Base-by-base conservation (phyloP, 2,797 vertebrate genomes). In the Melanotaenia nigrans region DNA sequence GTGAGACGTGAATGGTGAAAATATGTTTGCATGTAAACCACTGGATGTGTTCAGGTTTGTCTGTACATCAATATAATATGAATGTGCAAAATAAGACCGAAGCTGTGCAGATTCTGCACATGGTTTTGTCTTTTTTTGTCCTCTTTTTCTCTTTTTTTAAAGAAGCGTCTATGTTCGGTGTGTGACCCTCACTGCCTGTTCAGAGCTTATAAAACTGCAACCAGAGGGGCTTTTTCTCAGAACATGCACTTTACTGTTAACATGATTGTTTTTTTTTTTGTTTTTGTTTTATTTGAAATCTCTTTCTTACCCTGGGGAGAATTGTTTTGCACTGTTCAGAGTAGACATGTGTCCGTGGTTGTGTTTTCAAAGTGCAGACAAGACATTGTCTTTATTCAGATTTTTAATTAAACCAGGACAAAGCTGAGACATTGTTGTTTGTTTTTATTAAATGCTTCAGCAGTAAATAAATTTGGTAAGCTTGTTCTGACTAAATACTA, bases 201-300 rank as follows among this genome's bases (percentile, higher is more conserved):
- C 53, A 57, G 60, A 73, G 74, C 82, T 83, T 83, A 11, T 61
- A 61, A 68, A 81, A 85, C 77, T 55, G 55, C 69, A 79, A 77
- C 20, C 1, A 62, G 74, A 76, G 81, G 72, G 78, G 71, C 59
- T 71, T 79, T 83, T 87, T 90, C 85, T 92, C 89, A 79, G 81
- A 91, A 90, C 89, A 91, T 93, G 94, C 94, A 95, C 94, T 95
- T 94, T 94, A 94, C 80, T 85, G 60, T 86, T 77, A 79, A 36
- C 59, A 77, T 75, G 3, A 40, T 76, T 81, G 49, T 18, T 36
- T 38, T 38, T 55, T 45, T 76, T 74, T 36, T 22, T 40, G 20
- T 65, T 51, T 73, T 75, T 28, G 55, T 86, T 85, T 85, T 79
- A 57, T 78, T 84, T 86, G 56, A 68, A 55, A 61, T 61, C 24